phyloP scores from a whole-genome alignment of 2,113 vertebrate genomes.

The Cisticola juncidis region DNA sequence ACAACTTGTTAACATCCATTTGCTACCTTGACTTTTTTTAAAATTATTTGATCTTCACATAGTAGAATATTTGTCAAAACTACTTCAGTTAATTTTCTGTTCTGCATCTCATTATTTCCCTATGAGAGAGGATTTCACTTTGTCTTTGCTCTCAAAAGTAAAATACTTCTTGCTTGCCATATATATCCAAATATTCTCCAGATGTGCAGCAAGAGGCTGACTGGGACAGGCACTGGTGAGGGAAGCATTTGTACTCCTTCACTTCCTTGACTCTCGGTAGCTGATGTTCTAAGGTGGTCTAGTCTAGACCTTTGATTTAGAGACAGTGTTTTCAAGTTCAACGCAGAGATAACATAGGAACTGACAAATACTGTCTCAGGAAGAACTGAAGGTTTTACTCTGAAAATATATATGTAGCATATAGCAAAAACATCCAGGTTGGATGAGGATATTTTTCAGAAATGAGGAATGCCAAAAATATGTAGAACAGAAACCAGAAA shows the following conservation, averaged over 20 bases:
- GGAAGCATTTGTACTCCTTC: background rate
- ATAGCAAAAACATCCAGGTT: background rate
- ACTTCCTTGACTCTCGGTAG: background rate
- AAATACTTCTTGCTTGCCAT: background rate
- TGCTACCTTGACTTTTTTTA: background rate
- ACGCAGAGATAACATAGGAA: background rate
- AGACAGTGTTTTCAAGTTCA: background rate
- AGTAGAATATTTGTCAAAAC: background rate
- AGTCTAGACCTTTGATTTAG: background rate
- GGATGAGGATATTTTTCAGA: background rate
- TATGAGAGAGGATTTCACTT: background rate
- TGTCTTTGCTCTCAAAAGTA: background rate
- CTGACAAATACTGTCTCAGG: background rate
- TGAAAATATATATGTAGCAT: background rate
- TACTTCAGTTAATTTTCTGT: background rate
- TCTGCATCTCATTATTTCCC: background rate
- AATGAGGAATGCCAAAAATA: background rate
- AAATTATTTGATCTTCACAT: background rate
- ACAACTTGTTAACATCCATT: background rate
- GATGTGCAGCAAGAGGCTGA: accelerated
- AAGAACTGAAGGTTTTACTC: background rate
- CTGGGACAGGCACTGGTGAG: background rate
- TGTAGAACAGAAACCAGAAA: background rate
- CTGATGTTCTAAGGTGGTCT: background rate
- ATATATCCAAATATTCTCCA: background rate